Conservation (phyloP, 2,888 invertebrate genomes). For the Clanis bilineata region DNA sequence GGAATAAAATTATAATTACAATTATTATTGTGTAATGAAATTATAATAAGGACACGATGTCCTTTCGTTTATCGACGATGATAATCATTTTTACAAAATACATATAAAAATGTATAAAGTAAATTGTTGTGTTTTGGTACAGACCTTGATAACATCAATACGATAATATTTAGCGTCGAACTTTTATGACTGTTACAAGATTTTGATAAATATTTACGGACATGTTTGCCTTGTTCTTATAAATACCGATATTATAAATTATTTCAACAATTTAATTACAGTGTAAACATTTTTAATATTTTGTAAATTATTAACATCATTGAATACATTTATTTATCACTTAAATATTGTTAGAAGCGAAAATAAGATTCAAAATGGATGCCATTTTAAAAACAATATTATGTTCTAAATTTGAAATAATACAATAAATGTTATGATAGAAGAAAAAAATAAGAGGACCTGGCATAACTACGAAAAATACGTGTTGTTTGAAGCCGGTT, state of each 20-base stretch:
- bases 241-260: neutral
- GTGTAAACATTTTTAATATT: too few species aligned
- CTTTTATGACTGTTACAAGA: constrained; percentile 16
- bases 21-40: neutral
- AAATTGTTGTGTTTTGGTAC: constrained; percentile 13
- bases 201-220: constrained; percentile 20
- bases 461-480: too few species aligned
- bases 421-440: too few species aligned
- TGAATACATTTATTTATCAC: too few species aligned
- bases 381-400: too few species aligned
- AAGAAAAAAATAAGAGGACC: too few species aligned
- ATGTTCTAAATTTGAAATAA: too few species aligned
- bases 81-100: neutral
- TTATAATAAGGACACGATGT: neutral
- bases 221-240: constrained; percentile 21
- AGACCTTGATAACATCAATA: constrained; percentile 16
- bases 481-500: too few species aligned
- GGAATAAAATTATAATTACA: neutral
- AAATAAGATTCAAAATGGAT: too few species aligned
- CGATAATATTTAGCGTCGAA: constrained; percentile 11
- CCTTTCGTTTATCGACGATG: neutral
- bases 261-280: neutral
- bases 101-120: neutral
- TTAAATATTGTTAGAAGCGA: too few species aligned
- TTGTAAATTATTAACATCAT: too few species aligned